These are phyloP conservation scores for Thamnophis elegans DNA, from an alignment of 2,797 vertebrate species.

Conservation along the genomic window DNA sequence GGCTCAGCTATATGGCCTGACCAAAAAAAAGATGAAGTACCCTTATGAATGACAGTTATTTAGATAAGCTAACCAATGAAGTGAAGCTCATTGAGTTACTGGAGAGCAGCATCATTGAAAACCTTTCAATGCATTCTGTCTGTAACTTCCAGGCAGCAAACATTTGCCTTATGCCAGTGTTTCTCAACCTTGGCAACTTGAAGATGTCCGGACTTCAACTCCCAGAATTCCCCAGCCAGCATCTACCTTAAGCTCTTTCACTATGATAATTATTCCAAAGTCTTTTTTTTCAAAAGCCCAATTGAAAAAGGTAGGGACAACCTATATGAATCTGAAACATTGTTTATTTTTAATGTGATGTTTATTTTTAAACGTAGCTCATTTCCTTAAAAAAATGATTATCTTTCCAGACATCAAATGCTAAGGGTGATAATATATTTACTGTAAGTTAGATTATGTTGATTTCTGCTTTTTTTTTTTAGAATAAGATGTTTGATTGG, in stretches of 20 bases:
- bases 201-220: no score
- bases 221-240: no score
- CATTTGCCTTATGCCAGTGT: no score
- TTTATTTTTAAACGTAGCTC: background rate
- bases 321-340: background rate
- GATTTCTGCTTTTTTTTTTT: background rate
- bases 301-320: background rate
- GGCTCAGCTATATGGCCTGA: background rate
- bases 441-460: background rate
- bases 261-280: background rate
- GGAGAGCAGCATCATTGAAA: background rate
- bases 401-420: background rate
- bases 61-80: background rate
- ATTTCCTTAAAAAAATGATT: background rate
- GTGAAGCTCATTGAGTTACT: background rate
- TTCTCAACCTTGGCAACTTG: no score
- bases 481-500: background rate
- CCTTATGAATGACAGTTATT: background rate
- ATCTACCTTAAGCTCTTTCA: background rate
- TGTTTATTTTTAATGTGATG: background rate
- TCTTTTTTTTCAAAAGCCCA: background rate
- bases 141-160: background rate
- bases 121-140: accelerated
- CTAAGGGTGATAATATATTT: background rate
- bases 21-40: background rate